These are phyloP conservation scores for Neolamprologus multifasciatus DNA, from an alignment of 2,797 vertebrate genomes.

Conservation along the genomic window DNA sequence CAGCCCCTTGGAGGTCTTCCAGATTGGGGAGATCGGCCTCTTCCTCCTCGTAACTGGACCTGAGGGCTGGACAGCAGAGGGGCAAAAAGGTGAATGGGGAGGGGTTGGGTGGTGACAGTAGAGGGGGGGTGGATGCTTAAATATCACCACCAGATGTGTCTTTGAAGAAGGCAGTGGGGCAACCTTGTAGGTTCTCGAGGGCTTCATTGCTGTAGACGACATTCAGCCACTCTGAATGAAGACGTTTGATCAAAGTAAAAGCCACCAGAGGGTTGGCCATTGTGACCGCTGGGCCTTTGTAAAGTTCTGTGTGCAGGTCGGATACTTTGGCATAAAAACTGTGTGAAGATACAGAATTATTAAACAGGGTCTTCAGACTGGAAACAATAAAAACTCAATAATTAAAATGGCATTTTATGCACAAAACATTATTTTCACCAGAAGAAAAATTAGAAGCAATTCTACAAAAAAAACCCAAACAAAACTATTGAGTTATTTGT, in stretches of 20 bases:
- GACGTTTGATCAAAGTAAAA: slow-evolving; percentile 89
- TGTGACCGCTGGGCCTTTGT: slow-evolving; percentile 53
- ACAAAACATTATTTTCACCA: background rate
- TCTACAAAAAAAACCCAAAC: background rate
- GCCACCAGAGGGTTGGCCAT: slow-evolving; percentile 86
- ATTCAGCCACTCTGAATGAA: slow-evolving; percentile 88
- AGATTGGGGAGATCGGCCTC: slow-evolving; percentile 77
- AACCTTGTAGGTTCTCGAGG: slow-evolving; percentile 81
- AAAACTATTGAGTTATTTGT: background rate
- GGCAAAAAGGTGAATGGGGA: slow-evolving; percentile 14
- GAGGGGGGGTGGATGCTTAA: background rate
- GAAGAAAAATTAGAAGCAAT: background rate
- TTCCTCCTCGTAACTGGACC: slow-evolving; percentile 73
- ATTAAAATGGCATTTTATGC: background rate
- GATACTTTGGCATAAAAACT: slow-evolving; percentile 89
- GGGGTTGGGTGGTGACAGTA: slow-evolving; percentile 9
- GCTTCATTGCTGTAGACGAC: slow-evolving; percentile 82
- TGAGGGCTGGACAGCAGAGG: slow-evolving; percentile 74
- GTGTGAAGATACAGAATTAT: slow-evolving; percentile 2
- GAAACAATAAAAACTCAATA: background rate
- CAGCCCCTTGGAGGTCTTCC: slow-evolving; percentile 87
- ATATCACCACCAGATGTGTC: slow-evolving; percentile 45
- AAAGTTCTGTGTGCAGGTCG: slow-evolving; percentile 69
- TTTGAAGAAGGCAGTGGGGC: background rate
- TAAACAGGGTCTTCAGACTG: background rate